phyloP scores from a whole-genome alignment of 2,113 vertebrate species.

The Dendrocopos noguchii region DNA sequence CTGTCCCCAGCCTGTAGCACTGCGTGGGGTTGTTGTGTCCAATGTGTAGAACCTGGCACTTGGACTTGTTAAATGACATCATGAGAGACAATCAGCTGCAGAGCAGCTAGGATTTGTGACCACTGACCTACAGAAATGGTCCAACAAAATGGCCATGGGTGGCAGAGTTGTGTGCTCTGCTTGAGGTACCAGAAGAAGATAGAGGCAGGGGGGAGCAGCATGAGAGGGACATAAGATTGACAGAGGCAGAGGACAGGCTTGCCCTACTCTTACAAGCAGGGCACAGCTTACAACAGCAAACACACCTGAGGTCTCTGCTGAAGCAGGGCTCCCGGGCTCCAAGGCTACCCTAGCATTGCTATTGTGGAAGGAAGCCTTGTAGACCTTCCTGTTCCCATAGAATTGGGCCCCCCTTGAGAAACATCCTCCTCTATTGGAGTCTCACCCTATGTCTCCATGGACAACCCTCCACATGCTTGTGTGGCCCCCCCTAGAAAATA shows the following conservation, averaged over 20 bases:
- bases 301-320: rapidly evolving
- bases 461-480: rapidly evolving
- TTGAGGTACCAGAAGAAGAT: rapidly evolving
- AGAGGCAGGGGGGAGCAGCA: background rate
- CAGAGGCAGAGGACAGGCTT: background rate
- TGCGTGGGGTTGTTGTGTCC: no score
- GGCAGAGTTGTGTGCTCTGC: background rate
- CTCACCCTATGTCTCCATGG: rapidly evolving
- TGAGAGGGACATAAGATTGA: background rate
- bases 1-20: no score
- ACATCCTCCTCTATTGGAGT: background rate
- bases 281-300: background rate
- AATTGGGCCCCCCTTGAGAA: background rate
- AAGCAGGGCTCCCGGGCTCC: rapidly evolving
- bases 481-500: background rate
- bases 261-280: rapidly evolving
- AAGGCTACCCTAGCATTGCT: background rate
- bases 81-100: no score
- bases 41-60: no score
- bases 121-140: no score
- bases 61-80: no score
- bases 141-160: no score
- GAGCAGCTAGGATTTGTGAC: no score
- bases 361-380: background rate
- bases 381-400: background rate